Evolutionary conservation across 2,113 vertebrate genomes (phyloP).

Genomic region (Catharus fuscescens): DNA sequence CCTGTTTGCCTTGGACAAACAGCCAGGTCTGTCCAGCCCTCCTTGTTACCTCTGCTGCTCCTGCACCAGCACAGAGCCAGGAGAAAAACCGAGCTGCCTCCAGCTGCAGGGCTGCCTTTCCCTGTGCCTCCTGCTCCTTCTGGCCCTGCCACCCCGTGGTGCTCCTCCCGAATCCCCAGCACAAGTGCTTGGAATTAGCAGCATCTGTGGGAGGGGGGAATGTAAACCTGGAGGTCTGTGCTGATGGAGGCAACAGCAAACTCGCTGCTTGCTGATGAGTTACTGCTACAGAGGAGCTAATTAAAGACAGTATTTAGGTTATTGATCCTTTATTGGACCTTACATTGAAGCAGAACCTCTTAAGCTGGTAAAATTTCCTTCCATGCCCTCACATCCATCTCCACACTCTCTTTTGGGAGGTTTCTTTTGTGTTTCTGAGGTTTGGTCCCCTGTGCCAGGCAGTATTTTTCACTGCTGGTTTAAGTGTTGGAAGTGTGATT

Average conservation of each 20-base stretch:
- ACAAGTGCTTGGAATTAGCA: background rate
- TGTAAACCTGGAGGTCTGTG: background rate
- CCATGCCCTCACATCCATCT: background rate
- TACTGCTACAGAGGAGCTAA: background rate
- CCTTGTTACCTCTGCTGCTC: background rate
- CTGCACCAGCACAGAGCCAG: background rate
- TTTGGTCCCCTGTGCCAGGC: background rate
- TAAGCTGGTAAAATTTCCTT: background rate
- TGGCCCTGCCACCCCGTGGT: rapidly evolving
- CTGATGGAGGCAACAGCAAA: background rate
- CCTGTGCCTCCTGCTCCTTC: background rate
- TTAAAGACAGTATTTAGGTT: background rate
- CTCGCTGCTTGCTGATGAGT: background rate
- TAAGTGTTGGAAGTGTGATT: background rate
- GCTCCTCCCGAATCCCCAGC: rapidly evolving
- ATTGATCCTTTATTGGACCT: background rate
- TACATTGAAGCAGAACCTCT: background rate
- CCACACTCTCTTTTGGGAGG: rapidly evolving
- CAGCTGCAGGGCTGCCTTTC: background rate
- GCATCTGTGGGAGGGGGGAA: rapidly evolving
- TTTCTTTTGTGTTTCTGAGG: background rate
- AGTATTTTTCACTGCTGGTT: background rate
- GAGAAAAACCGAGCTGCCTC: rapidly evolving
- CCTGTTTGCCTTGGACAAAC: constrained; percentile 14
- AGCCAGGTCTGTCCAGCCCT: background rate